Evolutionary conservation across 2,888 invertebrate genomes (phyloP).

Genomic region (Magallana nippona): DNA sequence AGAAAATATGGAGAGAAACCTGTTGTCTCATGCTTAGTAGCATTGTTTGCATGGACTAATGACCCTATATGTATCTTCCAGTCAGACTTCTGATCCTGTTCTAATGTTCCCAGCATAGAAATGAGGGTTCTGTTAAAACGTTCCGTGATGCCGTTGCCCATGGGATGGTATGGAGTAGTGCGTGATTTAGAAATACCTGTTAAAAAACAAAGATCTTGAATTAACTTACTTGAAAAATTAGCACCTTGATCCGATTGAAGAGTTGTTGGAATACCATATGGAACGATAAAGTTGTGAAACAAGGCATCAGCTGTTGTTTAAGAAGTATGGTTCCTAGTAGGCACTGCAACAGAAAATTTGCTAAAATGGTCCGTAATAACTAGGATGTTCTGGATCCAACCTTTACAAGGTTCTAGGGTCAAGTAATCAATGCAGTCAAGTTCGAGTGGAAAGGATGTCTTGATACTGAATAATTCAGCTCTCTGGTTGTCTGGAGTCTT

Average conservation of each 20-base stretch:
- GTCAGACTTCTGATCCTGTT: not conserved
- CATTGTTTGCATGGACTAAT: slow-evolving; percentile 9
- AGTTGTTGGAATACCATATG: not conserved
- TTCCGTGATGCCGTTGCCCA: not conserved
- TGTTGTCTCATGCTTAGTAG: not conserved
- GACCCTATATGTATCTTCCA: not conserved
- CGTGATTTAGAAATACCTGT: not conserved
- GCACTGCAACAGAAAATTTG: no score
- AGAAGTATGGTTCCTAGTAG: no score
- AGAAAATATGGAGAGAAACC: not conserved
- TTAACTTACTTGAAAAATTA: not conserved
- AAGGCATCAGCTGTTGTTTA: no score
- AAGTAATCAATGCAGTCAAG: no score
- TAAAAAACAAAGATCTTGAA: not conserved
- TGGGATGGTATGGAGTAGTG: not conserved
- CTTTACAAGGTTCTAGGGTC: no score
- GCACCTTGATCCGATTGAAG: not conserved
- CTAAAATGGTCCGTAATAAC: no score
- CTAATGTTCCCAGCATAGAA: not conserved
- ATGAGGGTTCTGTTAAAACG: not conserved
- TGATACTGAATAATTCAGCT: no score
- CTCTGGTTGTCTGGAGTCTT: no score
- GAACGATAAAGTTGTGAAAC: no score
- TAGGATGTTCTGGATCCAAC: no score
- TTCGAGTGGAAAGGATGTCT: no score